Evolutionary conservation across 2,888 invertebrate genomes (phyloP).

Genomic region (Strigamia transsilvanica): DNA sequence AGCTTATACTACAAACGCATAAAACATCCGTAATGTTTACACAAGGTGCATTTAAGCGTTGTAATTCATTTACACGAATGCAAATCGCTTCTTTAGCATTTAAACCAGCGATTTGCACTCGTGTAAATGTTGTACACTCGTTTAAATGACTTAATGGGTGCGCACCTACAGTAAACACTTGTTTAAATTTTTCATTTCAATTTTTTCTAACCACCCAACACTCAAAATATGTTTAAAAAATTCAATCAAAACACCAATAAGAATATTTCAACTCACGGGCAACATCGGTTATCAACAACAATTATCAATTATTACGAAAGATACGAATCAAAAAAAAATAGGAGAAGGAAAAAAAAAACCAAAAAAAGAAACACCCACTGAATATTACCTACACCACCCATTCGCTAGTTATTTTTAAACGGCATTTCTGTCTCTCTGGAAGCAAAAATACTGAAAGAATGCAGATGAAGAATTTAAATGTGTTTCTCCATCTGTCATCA

Average conservation of each 20-base stretch:
- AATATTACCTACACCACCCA: background rate
- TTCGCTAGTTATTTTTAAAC: background rate
- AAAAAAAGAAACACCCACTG: background rate
- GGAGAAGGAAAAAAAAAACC: background rate
- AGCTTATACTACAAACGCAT: no score
- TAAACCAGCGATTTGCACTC: no score
- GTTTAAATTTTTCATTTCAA: no score
- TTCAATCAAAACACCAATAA: background rate
- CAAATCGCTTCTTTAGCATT: no score
- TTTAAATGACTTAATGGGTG: no score
- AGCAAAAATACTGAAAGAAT: constrained; percentile 33
- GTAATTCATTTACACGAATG: no score
- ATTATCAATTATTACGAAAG: background rate
- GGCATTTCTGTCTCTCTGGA: background rate
- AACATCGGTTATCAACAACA: background rate
- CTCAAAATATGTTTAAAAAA: background rate
- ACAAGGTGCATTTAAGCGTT: no score
- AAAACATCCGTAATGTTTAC: no score
- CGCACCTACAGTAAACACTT: no score
- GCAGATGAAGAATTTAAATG: constrained; percentile 41
- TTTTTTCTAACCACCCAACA: background rate
- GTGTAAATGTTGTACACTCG: no score
- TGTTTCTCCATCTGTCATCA: constrained; percentile 49
- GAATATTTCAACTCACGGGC: background rate
- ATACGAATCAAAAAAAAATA: background rate